phyloP scores from a whole-genome alignment of 2,888 invertebrate genomes.

The Loripinus fragilis region DNA sequence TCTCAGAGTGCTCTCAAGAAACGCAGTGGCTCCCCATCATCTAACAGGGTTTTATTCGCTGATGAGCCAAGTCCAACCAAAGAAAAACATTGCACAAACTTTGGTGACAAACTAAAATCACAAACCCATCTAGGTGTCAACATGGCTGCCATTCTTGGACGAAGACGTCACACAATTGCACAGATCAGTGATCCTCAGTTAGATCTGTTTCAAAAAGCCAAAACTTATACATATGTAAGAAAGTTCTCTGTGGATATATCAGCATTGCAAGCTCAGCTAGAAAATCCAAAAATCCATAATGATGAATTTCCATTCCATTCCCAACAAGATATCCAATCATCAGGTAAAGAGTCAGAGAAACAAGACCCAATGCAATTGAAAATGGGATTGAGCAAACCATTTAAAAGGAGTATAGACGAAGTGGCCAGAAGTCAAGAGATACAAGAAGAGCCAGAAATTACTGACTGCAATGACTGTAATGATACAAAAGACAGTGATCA shows the following conservation, averaged over 20 bases:
- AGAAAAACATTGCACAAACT: constrained; percentile 31
- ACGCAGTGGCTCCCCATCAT: constrained; percentile 55
- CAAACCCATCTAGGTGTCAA: constrained; percentile 72
- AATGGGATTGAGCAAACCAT: background rate
- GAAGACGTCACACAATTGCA: constrained; percentile 77
- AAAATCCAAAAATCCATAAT: constrained; percentile 80
- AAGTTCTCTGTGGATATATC: constrained; percentile 82
- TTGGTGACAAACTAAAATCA: constrained; percentile 50
- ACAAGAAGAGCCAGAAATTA: constrained; percentile 48
- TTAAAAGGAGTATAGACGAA: constrained; percentile 46
- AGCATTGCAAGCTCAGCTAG: constrained; percentile 81
- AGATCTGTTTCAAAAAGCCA: constrained; percentile 67
- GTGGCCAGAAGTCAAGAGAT: constrained; percentile 56
- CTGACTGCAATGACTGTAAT: too few species aligned
- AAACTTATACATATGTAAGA: constrained; percentile 80
- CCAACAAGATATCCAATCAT: constrained; percentile 63
- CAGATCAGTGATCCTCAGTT: constrained; percentile 74
- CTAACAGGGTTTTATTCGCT: constrained; percentile 59
- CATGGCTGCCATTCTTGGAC: constrained; percentile 75
- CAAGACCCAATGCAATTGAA: constrained; percentile 13
- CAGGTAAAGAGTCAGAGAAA: constrained; percentile 35
- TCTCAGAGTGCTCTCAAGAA: constrained; percentile 59
- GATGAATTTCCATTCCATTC: constrained; percentile 72
- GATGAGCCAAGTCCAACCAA: constrained; percentile 51
- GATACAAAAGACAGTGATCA: constrained; percentile 24